Evolutionary conservation across 2,797 vertebrate genomes (phyloP).

Genomic region (Lates japonicus): DNA sequence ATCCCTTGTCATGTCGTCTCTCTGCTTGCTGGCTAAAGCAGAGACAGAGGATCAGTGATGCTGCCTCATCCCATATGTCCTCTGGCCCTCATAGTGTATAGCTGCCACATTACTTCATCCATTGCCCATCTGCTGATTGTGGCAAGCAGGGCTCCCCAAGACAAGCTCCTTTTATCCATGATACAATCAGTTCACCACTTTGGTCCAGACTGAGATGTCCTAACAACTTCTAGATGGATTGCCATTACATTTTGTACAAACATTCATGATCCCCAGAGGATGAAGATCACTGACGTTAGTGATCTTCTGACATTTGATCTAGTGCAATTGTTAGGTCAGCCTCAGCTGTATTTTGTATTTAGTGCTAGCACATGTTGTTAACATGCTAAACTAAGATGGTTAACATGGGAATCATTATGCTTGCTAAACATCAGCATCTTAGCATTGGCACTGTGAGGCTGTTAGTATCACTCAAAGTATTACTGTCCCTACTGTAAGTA

Average conservation of each 20-base stretch:
- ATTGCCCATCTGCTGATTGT: not conserved
- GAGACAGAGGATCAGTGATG: slow-evolving; percentile 24
- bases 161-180: not conserved
- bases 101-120: slow-evolving; percentile 25
- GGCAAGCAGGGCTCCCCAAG: slow-evolving; percentile 1
- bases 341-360: not conserved
- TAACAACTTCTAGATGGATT: not conserved
- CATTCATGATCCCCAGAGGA: not conserved
- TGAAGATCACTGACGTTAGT: not conserved
- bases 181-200: not conserved
- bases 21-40: slow-evolving; percentile 32
- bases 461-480: too few relatives aligned
- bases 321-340: not conserved
- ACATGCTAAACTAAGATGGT: not conserved
- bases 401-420: not conserved
- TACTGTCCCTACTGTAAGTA: too few relatives aligned
- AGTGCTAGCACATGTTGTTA: not conserved
- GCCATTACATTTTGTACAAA: not conserved
- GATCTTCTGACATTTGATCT: not conserved
- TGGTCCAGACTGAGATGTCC: not conserved
- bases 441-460: not conserved
- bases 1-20: slow-evolving; percentile 38
- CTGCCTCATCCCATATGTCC: slow-evolving; percentile 32
- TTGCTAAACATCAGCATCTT: not conserved
- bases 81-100: slow-evolving; percentile 30